phyloP scores from a whole-genome alignment of 2,113 vertebrate species.

The Carassius auratus region DNA sequence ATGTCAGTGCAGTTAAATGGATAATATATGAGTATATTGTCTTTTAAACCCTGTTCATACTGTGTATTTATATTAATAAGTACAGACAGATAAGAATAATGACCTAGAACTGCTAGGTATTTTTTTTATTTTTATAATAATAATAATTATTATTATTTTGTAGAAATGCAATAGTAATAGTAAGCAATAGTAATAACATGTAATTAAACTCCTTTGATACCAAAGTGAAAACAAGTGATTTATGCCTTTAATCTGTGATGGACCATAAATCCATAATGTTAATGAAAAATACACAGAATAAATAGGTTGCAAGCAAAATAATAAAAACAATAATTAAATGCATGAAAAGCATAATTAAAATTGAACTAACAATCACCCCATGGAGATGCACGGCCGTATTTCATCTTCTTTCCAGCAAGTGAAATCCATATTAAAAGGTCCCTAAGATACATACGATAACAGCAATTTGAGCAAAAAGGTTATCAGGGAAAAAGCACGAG shows the following conservation, averaged over 20 bases:
- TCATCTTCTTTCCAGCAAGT: neutral
- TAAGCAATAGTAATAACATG: no score
- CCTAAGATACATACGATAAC: slow-evolving; percentile 43
- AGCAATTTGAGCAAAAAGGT: slow-evolving; percentile 36
- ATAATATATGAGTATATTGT: neutral
- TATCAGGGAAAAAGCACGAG: slow-evolving; percentile 23
- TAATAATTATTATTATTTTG: no score
- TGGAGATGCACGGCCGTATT: neutral
- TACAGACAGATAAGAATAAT: neutral
- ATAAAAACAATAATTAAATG: neutral
- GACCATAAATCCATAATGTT: neutral
- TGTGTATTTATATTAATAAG: neutral
- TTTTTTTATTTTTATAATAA: no score
- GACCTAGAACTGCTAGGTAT: neutral
- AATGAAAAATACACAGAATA: neutral
- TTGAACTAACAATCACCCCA: neutral
- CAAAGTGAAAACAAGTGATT: no score
- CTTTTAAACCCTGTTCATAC: neutral
- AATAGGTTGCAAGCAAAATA: neutral
- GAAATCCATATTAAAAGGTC: slow-evolving; percentile 22
- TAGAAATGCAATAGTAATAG: no score
- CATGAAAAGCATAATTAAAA: slow-evolving; percentile 8
- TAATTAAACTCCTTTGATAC: no score
- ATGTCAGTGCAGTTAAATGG: neutral
- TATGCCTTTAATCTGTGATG: neutral